Conservation (phyloP, 2,113 vertebrate genomes). For the Motacilla alba region DNA sequence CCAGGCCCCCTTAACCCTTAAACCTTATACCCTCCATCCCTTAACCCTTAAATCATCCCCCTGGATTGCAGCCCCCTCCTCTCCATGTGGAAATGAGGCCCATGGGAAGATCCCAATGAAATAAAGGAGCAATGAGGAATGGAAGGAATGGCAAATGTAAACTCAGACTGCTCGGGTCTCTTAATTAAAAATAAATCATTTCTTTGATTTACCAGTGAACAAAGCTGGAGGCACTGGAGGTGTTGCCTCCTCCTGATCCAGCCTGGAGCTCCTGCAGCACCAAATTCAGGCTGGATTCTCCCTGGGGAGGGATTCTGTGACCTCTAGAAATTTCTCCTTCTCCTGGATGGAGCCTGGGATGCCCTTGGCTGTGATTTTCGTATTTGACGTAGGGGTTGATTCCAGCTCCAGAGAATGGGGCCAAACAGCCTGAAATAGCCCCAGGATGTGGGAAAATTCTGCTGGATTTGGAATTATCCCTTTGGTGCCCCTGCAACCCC, state of each 20-base stretch:
- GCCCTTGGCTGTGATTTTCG: background rate
- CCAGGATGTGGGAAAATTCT: background rate
- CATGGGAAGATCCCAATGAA: background rate
- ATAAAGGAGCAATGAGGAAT: background rate
- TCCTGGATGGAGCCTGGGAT: background rate
- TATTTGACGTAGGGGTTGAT: background rate
- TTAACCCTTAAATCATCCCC: background rate
- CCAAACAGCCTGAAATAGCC: background rate
- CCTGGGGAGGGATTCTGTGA: background rate
- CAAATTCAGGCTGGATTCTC: too few species aligned
- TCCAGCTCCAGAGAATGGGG: background rate
- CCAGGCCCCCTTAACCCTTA: background rate
- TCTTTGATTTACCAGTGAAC: background rate
- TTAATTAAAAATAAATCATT: background rate
- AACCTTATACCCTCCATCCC: background rate
- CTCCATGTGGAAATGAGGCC: background rate
- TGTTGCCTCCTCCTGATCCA: background rate
- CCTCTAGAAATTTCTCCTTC: background rate
- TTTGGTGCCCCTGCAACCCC: background rate
- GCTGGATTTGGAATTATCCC: background rate
- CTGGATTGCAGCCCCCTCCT: background rate
- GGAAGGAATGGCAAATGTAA: background rate
- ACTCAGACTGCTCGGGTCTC: background rate
- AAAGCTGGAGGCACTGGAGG: background rate
- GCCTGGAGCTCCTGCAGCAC: background rate